Evolutionary conservation across 2,797 vertebrate species (phyloP).

Genomic region (Ataeniobius toweri): DNA sequence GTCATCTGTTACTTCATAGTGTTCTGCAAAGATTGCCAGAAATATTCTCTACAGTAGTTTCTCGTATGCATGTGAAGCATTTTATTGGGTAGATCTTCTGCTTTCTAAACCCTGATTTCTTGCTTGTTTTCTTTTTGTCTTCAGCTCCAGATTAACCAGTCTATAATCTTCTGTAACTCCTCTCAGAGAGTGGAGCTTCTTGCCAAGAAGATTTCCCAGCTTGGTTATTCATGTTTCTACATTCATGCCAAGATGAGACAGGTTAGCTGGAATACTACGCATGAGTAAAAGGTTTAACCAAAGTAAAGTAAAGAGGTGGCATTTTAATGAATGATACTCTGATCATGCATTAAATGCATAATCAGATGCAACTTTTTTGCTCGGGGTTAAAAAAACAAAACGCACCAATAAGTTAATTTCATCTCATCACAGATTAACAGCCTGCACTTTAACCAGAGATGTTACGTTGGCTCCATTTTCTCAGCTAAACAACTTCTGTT

Average conservation of each 20-base stretch:
- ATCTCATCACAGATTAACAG: no score
- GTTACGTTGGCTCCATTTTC: no score
- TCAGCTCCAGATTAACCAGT: conserved; percentile 99
- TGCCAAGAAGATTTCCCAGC: conserved; percentile 99
- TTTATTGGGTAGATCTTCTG: neutral
- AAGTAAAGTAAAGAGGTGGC: conserved; percentile 4
- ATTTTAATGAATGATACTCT: neutral
- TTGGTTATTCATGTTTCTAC: conserved; percentile 99
- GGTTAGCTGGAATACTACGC: conserved; percentile 77
- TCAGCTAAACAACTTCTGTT: no score
- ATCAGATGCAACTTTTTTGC: no score
- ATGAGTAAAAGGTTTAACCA: conserved; percentile 3
- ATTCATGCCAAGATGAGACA: conserved; percentile 99
- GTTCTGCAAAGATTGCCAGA: neutral
- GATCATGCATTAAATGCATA: no score
- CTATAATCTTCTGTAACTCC: conserved; percentile 99
- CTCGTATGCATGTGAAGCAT: neutral
- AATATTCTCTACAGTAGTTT: neutral
- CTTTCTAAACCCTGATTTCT: neutral
- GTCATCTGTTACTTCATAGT: no score
- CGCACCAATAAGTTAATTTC: no score
- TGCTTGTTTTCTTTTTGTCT: neutral
- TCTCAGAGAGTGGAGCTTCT: conserved; percentile 98
- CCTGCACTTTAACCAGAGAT: no score
- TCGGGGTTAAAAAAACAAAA: no score